These are phyloP conservation scores for Dolichomitus sp. DNA, from an alignment of 2,888 invertebrate species.

Conservation along the genomic window DNA sequence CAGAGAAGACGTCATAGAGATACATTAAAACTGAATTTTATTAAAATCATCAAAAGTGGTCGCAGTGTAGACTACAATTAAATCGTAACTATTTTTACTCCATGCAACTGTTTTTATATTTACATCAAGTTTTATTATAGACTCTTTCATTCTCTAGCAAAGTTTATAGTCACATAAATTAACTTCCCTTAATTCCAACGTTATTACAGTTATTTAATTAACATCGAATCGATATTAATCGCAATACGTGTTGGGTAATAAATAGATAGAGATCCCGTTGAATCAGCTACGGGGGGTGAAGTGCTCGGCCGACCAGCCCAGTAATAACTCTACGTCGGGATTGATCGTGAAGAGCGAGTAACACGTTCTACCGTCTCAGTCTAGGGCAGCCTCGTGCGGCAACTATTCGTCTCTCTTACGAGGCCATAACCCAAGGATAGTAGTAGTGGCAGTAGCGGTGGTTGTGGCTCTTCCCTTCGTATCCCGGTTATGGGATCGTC, in stretches of 20 bases:
- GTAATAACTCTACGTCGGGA: slow-evolving; percentile 66
- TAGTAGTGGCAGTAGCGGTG: slow-evolving; percentile 40
- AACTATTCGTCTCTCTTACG: slow-evolving; percentile 68
- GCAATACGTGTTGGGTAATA: slow-evolving; percentile 61
- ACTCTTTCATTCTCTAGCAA: not conserved
- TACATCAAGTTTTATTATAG: too few species aligned
- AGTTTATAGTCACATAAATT: not conserved
- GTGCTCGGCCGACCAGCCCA: slow-evolving; percentile 27
- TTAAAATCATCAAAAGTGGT: too few species aligned
- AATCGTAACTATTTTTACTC: too few species aligned
- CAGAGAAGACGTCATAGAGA: too few species aligned
- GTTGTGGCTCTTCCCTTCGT: slow-evolving; percentile 56
- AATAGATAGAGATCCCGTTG: slow-evolving; percentile 60
- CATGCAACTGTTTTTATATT: too few species aligned
- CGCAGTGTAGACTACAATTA: too few species aligned
- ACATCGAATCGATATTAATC: slow-evolving; percentile 62
- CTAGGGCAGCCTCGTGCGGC: slow-evolving; percentile 49
- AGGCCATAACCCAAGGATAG: slow-evolving; percentile 60
- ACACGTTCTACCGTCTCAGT: slow-evolving; percentile 59
- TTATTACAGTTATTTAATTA: slow-evolving; percentile 53
- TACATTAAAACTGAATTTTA: too few species aligned
- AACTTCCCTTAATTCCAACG: not conserved
- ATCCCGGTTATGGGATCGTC: slow-evolving; percentile 67
- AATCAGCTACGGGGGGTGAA: slow-evolving; percentile 45
- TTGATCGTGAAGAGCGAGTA: slow-evolving; percentile 66